Percentiles rank a stretch among this genome's conserved stretches.
Conservation (phyloP, 2,888 invertebrate genomes). For the Lymantria dispar region DNA sequence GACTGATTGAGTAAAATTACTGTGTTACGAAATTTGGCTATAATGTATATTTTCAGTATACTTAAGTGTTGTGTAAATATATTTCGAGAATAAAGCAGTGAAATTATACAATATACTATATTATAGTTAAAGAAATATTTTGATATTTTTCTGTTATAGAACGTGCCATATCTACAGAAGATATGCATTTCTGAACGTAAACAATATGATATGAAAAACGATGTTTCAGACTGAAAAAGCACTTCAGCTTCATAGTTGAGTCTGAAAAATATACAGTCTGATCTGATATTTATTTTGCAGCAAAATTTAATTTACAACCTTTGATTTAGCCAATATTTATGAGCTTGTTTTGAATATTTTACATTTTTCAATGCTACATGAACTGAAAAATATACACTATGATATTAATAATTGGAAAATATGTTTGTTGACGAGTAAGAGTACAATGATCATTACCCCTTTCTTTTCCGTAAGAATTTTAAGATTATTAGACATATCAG, state of each 20-base stretch:
- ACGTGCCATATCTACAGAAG: neutral
- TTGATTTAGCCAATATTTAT: constrained; percentile 33
- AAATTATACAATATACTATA: no score
- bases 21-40: no score
- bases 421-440: no score
- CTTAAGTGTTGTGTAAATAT: no score
- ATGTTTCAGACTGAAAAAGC: constrained; percentile 32
- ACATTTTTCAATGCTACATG: constrained; percentile 14
- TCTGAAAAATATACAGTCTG: constrained; percentile 29
- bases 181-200: neutral
- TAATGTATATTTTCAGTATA: no score
- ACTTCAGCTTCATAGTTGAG: constrained; percentile 33
- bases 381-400: neutral
- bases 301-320: constrained; percentile 26
- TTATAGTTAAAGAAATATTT: no score
- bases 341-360: constrained; percentile 16
- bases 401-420: neutral
- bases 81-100: no score
- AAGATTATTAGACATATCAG: no score
- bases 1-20: no score
- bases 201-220: constrained; percentile 32
- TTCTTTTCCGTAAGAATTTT: no score
- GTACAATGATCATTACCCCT: no score
- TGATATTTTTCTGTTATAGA: no score
- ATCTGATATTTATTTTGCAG: constrained; percentile 26